Base-by-base conservation (phyloP, 92 coral and sea anemone species). In the Epizoanthus illoricatus region DNA sequence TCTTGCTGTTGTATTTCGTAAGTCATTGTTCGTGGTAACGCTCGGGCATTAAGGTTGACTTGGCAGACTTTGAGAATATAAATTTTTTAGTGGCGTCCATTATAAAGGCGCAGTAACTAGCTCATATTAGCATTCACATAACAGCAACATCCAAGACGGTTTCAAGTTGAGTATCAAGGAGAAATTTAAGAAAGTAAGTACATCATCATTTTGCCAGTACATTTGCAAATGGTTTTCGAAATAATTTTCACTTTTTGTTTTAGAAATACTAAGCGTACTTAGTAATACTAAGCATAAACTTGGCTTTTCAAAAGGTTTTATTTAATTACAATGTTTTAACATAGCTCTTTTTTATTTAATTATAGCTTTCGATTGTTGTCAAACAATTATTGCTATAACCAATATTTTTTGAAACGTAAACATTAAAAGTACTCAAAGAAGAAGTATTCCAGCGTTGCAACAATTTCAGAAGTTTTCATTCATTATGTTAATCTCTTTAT, bases 1-100 rank as follows among this genome's bases (percentile, higher is more conserved):
- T n/a, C 11, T 68, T 68, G 73, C 39, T 68, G 52, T 68, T 68
- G 73, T 9, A 39, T 68, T 43, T 68, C n/a, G 73, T 68, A 68
- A 19, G 18, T 16, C 42, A 13, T 39, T 67, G 21, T 33, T 43
- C 16, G 20, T 16, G 47, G 72, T 17, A 28, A 67, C 16, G n/a
- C 8, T 33, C 12, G 5, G 12, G 49, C 28, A n/a, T 39, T 68
- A 20, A 67, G 73, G 52, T 68, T 68, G 19, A 39, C 73, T 68
- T 68, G 73, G 73, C 73, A 39, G 47, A 17, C 15, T 15, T 16
- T n/a, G n/a, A 39, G 8, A 3, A 3, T 39, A 68, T 68, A 18
- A 68, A 68, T 68, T 21, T 13, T 68, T 68, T 68, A 68, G 21
- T 8, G 18, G 72, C 72, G 72, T 68, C 49, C 42, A 36, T 33